phyloP scores from a whole-genome alignment of 2,113 vertebrate genomes.

The Diphyllodes magnificus region DNA sequence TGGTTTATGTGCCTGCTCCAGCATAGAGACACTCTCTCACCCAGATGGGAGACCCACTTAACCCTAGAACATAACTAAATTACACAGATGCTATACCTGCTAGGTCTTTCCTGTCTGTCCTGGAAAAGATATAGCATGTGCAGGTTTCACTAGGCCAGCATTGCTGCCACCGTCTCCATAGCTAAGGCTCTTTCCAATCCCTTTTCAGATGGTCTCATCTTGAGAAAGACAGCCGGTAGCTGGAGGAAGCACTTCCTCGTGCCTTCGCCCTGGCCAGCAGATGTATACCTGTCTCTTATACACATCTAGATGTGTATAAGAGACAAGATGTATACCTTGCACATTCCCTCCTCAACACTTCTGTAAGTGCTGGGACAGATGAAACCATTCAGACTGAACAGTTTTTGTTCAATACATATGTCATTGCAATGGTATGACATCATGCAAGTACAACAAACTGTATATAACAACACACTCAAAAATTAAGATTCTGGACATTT shows the following conservation, averaged over 20 bases:
- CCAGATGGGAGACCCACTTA: constrained; percentile 22
- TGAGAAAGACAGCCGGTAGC: background rate
- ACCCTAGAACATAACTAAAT: background rate
- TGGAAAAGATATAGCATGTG: background rate
- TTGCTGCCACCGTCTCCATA: background rate
- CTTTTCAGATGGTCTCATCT: background rate
- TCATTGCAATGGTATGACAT: background rate
- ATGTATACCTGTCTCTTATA: background rate
- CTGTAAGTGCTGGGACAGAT: background rate
- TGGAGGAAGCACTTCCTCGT: background rate
- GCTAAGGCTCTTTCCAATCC: background rate
- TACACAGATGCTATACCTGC: background rate
- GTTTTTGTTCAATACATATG: background rate
- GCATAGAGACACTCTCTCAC: background rate
- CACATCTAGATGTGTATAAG: too few species aligned
- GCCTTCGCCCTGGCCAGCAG: background rate
- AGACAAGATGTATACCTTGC: background rate
- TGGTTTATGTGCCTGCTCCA: constrained; percentile 20
- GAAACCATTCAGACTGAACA: background rate
- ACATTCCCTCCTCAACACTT: background rate
- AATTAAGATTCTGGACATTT: background rate
- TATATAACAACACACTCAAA: background rate
- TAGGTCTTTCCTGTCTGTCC: background rate
- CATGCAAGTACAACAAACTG: background rate
- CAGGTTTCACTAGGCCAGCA: background rate